Evolutionary conservation across 2,797 vertebrate genomes (phyloP).

Genomic region (Brachymystax lenok): DNA sequence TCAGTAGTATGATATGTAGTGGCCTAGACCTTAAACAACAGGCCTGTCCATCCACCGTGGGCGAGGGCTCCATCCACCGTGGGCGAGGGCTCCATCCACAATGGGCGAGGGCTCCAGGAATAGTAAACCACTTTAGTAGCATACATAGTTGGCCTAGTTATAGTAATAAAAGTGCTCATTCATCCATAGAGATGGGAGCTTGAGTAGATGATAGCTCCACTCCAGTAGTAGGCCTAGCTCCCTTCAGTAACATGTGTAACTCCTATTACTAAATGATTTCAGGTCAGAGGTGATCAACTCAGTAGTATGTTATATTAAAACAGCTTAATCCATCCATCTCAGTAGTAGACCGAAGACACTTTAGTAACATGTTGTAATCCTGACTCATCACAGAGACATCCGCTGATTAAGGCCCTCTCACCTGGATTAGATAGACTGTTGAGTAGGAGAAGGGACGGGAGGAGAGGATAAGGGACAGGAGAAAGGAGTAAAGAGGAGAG

Average conservation of each 20-base stretch:
- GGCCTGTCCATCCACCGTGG: neutral
- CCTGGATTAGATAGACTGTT: slow-evolving; percentile 60
- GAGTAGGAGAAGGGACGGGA: slow-evolving; percentile 11
- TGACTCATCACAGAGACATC: slow-evolving; percentile 33
- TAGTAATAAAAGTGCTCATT: neutral
- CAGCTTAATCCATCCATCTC: slow-evolving; percentile 15
- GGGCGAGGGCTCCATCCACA: no score
- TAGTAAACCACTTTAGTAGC: slow-evolving; percentile 42
- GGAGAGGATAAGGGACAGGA: neutral
- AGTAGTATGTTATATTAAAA: slow-evolving; percentile 12
- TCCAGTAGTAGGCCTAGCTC: no score
- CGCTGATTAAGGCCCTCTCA: slow-evolving; percentile 36
- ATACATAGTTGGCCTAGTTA: slow-evolving; percentile 49
- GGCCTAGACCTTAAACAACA: neutral
- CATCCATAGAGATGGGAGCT: neutral
- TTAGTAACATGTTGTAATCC: slow-evolving; percentile 55
- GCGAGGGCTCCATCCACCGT: no score
- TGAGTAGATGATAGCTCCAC: slow-evolving; percentile 18
- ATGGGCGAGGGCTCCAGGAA: neutral
- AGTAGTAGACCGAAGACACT: slow-evolving; percentile 50
- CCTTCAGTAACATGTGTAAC: no score
- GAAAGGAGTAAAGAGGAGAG: neutral
- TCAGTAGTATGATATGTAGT: neutral
- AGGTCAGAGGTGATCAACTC: no score
- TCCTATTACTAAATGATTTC: no score